Base-by-base conservation (phyloP, 1,140 invertebrate species). In the Drosophila chauvacae region DNA sequence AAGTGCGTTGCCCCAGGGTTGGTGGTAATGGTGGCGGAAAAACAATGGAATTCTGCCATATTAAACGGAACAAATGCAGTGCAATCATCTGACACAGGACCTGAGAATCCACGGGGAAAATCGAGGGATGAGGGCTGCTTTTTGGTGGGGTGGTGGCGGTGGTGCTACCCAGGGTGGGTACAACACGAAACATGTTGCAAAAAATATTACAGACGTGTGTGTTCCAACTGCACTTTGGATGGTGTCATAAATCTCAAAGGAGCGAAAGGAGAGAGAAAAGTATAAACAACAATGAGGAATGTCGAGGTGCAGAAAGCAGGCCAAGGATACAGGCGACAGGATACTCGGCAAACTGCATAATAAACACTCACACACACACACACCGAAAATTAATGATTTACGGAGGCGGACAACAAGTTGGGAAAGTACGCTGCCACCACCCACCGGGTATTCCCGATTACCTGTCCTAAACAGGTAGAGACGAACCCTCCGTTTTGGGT, bases 111-210 rank as follows among this genome's bases (percentile, higher is more conserved):
- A 18, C 23, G 45, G 39, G 23, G 39, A 51, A 18, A 61, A 35
- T 11, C 44, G 23, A 51, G 20, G 26, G 35, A 44, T 28, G 47
- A 39, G 79, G 79, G 80, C 41, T 68, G 66, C 14, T 39, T 35
- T 53, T 63, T 11, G 58, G 30, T 57, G 16, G 44, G 74, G 56
- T 30, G 41, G 66, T 53, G 28, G 28, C 28, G 3, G 10, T 11
- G 53, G 14, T 35, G 44, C 23, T 45, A 35, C 51, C 26, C 23
- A 37, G 41, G 77, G 57, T 69, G 64, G 57, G 42, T 77, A 75
- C 81, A 81, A 81, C 73, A 86, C 62, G 68, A 82, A 87, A 80
- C 75, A 86, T 87, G 82, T 87, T 87, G 82, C 82, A 77, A 85
- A 86, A 85, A 86, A 85, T 81, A 71, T 74, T 79, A 64, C 39